A percentile compares a stretch with the other conserved stretches of the same genome.
phyloP scores from a whole-genome alignment of 2,797 vertebrate genomes.

The Girardinus metallicus region DNA sequence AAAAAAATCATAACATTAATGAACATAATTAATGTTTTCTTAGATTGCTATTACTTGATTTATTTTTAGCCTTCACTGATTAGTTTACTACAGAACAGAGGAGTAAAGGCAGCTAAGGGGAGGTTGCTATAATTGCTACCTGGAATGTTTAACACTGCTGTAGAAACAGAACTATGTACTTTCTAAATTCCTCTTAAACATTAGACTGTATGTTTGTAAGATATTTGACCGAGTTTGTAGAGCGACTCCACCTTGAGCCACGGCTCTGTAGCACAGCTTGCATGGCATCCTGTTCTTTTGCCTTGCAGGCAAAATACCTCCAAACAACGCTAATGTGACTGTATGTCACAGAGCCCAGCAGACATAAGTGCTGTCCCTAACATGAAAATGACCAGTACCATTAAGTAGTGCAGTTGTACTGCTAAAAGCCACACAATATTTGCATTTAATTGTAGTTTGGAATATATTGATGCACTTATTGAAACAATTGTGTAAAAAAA shows the following conservation, averaged over 20 bases:
- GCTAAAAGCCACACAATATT: too few relatives aligned
- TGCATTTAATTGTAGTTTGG: too few relatives aligned
- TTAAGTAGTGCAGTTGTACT: too few relatives aligned
- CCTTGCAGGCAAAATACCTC: not conserved
- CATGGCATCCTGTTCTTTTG: not conserved
- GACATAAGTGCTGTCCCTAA: not conserved
- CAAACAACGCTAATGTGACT: not conserved
- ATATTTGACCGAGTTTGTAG: not conserved
- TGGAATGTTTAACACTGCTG: not conserved
- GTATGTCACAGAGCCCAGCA: not conserved
- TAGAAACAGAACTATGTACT: not conserved
- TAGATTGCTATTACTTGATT: not conserved
- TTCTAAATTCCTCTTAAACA: not conserved
- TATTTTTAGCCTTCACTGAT: not conserved
- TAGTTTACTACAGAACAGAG: not conserved
- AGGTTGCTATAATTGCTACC: not conserved
- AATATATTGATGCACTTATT: too few relatives aligned
- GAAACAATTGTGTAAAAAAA: too few relatives aligned
- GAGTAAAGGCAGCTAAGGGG: not conserved
- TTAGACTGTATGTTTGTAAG: not conserved
- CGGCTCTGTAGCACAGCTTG: not conserved
- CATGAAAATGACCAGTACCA: too few relatives aligned
- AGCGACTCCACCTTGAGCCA: not conserved
- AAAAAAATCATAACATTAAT: not conserved
- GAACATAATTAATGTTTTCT: not conserved